A percentile compares a stretch with the other conserved stretches of the same genome.
These are phyloP conservation scores for Siphonodentalium dalli DNA, from an alignment of 2,888 invertebrate genomes.

Conservation along the genomic window DNA sequence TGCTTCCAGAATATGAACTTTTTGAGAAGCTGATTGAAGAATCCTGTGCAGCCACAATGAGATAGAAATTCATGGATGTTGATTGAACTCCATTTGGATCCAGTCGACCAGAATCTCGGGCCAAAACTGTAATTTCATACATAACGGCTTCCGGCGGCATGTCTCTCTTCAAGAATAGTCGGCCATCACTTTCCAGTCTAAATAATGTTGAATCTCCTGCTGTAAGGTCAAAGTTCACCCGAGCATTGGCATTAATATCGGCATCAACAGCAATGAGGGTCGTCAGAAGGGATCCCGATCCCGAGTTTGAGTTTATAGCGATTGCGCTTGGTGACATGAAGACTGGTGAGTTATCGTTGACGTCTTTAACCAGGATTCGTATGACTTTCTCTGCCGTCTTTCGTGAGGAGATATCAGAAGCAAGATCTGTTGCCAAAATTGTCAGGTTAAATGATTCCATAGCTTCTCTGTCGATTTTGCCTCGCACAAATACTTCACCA, in stretches of 20 bases:
- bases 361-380: slow-evolving; percentile 84
- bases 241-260: slow-evolving; percentile 89
- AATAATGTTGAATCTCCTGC: slow-evolving; percentile 25
- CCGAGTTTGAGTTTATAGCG: slow-evolving; percentile 69
- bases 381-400: slow-evolving; percentile 89
- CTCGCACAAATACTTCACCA: too few species aligned
- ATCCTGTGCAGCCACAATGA: slow-evolving; percentile 47
- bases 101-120: slow-evolving; percentile 36
- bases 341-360: slow-evolving; percentile 89
- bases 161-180: slow-evolving; percentile 28
- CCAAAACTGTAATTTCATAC: slow-evolving; percentile 35
- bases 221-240: slow-evolving; percentile 81
- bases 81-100: slow-evolving; percentile 12
- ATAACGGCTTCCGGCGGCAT: slow-evolving; percentile 28
- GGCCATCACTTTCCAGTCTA: slow-evolving; percentile 30
- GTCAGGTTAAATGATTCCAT: slow-evolving; percentile 88
- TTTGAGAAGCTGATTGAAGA: too few species aligned
- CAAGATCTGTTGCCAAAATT: slow-evolving; percentile 89
- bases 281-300: slow-evolving; percentile 74
- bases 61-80: slow-evolving; percentile 25
- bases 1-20: slow-evolving; percentile 77
- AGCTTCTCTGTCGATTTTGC: slow-evolving; percentile 90
- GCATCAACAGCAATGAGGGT: slow-evolving; percentile 83
- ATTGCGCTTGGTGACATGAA: slow-evolving; percentile 83
- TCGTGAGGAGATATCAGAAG: slow-evolving; percentile 75